Conservation (phyloP, 1,140 invertebrate genomes). For the Dreissena polymorpha region DNA sequence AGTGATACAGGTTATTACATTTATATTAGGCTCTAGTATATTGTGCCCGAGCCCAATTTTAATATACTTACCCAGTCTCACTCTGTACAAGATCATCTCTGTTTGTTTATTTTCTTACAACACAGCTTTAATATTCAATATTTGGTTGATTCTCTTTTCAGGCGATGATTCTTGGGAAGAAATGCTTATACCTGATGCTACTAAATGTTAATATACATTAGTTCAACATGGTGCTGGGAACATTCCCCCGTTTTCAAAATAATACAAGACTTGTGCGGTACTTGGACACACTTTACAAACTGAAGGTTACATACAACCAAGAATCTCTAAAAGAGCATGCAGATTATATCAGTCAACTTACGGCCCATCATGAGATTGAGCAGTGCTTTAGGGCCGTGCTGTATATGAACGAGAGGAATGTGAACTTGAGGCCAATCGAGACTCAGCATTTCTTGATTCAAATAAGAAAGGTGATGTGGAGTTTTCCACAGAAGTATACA, state of each 20-base stretch:
- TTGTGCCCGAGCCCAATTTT: no score
- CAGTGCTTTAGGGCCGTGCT: constrained; percentile 37
- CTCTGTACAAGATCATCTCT: no score
- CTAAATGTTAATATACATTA: no score
- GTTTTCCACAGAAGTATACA: constrained; percentile 8
- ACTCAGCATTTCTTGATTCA: constrained; percentile 31
- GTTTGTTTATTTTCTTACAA: no score
- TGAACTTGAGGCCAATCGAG: constrained; percentile 21
- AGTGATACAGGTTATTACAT: no score
- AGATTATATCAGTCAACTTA: neutral
- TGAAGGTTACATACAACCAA: constrained; percentile 25
- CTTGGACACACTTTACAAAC: constrained; percentile 32
- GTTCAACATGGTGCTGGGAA: constrained; percentile 41
- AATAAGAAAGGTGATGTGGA: constrained; percentile 34
- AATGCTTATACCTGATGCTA: no score
- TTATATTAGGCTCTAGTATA: no score
- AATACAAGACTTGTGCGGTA: constrained; percentile 33
- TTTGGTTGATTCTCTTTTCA: no score
- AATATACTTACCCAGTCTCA: no score
- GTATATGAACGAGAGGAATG: constrained; percentile 27
- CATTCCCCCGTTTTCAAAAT: constrained; percentile 34
- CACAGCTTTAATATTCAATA: no score
- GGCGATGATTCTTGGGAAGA: no score
- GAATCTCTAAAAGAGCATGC: neutral
- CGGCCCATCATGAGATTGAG: constrained; percentile 42